These are phyloP conservation scores for Podarcis cretensis DNA, from an alignment of 2,113 vertebrate genomes.

Conservation along the genomic window DNA sequence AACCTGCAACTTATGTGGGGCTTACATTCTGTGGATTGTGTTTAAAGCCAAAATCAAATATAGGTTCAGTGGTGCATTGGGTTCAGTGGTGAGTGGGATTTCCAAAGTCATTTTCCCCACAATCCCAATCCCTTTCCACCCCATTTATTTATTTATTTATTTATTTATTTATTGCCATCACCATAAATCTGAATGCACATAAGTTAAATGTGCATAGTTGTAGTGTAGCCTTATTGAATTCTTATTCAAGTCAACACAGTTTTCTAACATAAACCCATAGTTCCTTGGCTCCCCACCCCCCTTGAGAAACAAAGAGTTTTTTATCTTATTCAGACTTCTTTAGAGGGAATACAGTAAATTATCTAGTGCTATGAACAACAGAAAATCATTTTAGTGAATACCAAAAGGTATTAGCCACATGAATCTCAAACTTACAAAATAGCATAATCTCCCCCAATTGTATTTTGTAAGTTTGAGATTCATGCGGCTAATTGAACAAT, in stretches of 20 bases:
- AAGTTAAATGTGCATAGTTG: no score
- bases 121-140: no score
- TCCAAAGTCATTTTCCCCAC: no score
- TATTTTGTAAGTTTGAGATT: neutral
- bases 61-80: no score
- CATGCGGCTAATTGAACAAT: neutral
- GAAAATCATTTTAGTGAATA: constrained; percentile 12
- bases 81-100: no score
- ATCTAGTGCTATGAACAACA: neutral
- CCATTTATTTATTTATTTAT: no score
- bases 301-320: neutral
- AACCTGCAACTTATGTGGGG: no score
- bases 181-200: no score
- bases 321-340: neutral
- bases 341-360: neutral
- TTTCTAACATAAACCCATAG: rapidly evolving
- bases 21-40: no score
- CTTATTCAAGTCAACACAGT: neutral
- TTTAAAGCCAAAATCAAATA: no score
- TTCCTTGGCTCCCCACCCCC: neutral
- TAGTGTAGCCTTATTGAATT: neutral
- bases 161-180: no score
- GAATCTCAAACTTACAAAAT: neutral
- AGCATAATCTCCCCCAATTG: neutral
- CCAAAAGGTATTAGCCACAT: neutral